Evolutionary conservation across 2,113 vertebrate species (phyloP).

Genomic region (Myotis lucifugus): DNA sequence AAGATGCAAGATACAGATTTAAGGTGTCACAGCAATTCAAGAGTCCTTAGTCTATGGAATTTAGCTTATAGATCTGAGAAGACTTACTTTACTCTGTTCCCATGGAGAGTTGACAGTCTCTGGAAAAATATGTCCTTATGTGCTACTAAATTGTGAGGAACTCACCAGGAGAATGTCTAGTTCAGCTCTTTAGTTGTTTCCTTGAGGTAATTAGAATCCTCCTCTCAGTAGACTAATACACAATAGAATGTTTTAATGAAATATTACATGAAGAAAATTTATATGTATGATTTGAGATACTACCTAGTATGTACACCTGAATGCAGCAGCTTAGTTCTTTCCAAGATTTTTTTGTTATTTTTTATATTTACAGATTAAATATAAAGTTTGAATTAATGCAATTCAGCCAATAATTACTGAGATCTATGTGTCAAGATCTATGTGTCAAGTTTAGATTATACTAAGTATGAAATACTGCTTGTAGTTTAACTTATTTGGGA

Average conservation of each 20-base stretch:
- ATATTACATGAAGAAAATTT: constrained; percentile 7
- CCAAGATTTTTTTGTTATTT: constrained; percentile 13
- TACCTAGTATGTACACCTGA: neutral
- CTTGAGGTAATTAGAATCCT: neutral
- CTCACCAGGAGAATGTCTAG: constrained; percentile 7
- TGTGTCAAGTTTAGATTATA: neutral
- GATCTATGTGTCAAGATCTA: neutral
- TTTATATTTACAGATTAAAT: constrained; percentile 1
- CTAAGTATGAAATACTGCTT: neutral
- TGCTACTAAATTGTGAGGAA: neutral
- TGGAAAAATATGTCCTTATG: neutral
- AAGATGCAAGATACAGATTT: neutral
- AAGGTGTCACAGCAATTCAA: neutral
- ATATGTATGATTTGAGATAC: neutral
- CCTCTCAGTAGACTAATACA: neutral
- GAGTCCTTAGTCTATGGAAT: neutral
- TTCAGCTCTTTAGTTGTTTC: neutral
- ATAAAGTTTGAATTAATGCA: neutral
- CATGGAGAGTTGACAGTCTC: neutral
- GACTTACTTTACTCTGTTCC: neutral
- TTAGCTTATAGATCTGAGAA: neutral
- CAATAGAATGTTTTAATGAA: constrained; percentile 6
- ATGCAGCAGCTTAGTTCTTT: neutral
- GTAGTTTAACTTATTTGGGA: neutral
- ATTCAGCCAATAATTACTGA: neutral